phyloP scores from a whole-genome alignment of 2,113 vertebrate species.

The Micronycteris hirsuta region DNA sequence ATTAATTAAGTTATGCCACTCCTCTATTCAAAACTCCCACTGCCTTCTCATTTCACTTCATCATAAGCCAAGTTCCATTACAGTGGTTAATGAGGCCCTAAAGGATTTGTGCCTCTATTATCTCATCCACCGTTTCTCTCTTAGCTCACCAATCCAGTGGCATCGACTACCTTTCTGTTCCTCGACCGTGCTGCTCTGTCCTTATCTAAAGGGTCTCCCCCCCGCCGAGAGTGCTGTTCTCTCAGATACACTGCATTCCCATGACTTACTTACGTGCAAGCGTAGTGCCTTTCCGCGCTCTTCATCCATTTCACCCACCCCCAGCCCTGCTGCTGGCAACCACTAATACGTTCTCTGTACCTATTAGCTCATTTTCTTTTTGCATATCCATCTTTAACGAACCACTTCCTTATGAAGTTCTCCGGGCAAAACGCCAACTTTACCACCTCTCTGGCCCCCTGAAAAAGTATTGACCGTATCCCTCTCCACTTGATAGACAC shows the following conservation, averaged over 20 bases:
- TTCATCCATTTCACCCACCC: neutral
- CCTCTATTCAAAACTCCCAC: neutral
- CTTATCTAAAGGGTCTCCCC: neutral
- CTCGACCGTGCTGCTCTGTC: accelerated
- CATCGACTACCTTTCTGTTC: neutral
- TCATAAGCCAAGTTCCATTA: neutral
- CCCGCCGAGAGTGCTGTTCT: neutral
- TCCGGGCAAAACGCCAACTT: neutral
- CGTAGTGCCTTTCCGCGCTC: neutral
- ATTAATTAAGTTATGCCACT: neutral
- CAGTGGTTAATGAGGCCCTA: neutral
- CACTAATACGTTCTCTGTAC: neutral
- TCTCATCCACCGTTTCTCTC: neutral
- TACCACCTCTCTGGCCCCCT: neutral
- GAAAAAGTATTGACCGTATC: neutral
- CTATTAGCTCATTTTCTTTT: neutral
- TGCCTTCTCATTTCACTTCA: neutral
- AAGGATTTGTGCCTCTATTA: neutral
- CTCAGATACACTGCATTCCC: neutral
- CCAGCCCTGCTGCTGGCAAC: neutral
- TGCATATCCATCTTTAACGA: neutral
- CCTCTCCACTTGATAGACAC: neutral
- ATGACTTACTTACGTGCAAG: neutral
- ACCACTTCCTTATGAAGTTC: neutral
- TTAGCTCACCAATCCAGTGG: neutral